These are phyloP conservation scores for Corapipo altera DNA, from an alignment of 2,113 vertebrate species.

Conservation along the genomic window DNA sequence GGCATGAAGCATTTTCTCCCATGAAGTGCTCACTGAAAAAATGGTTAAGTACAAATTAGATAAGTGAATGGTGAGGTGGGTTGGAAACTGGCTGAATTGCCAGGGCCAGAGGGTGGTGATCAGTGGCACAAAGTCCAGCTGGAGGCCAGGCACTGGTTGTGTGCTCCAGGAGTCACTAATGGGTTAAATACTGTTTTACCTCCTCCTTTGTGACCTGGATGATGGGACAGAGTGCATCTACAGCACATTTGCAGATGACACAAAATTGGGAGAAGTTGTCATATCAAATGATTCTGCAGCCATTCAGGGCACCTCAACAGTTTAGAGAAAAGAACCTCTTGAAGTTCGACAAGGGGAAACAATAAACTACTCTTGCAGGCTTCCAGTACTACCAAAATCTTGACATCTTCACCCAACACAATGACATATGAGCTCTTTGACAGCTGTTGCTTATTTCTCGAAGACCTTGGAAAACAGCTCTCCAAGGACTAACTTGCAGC, in stretches of 20 bases:
- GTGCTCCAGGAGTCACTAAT: not conserved
- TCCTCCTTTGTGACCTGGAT: not conserved
- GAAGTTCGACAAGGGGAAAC: not conserved
- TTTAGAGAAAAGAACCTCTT: not conserved
- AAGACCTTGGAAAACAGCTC: not conserved
- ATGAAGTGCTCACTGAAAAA: not conserved
- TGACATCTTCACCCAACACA: not conserved
- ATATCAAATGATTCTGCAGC: not conserved
- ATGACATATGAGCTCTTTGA: not conserved
- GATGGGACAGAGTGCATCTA: rapidly evolving
- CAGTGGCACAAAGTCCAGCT: not conserved
- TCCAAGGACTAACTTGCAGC: not conserved
- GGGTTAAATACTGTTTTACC: rapidly evolving
- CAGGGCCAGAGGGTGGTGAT: too few relatives aligned
- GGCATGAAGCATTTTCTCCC: not conserved
- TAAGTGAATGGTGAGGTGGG: not conserved
- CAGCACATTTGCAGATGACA: not conserved
- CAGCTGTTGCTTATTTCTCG: not conserved
- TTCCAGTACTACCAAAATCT: rapidly evolving
- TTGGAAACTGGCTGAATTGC: not conserved
- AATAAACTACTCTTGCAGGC: rapidly evolving
- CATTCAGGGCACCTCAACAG: not conserved
- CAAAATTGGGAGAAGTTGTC: rapidly evolving
- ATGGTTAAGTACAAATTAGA: not conserved
- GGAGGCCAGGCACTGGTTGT: not conserved